Percentiles rank a stretch among this genome's conserved stretches.
Conservation (phyloP, 53 echinoderm and acorn worm genomes). For the Patiria pectinifera region DNA sequence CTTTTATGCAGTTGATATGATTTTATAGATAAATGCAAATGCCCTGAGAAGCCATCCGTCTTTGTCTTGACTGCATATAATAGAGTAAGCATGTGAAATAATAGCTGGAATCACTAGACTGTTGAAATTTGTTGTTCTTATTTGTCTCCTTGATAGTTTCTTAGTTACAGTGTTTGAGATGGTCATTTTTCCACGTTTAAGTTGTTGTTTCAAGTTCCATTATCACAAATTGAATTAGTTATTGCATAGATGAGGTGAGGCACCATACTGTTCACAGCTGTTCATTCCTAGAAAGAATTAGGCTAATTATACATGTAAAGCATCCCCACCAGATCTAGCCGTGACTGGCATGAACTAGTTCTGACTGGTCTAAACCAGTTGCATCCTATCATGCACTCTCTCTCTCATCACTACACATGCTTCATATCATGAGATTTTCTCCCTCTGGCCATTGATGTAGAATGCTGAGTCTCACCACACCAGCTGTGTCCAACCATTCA, state of each 20-base stretch:
- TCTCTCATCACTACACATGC: constrained; percentile 3
- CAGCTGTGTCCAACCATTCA: background rate
- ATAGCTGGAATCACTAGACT: no score
- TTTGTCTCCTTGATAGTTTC: no score
- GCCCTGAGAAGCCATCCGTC: no score
- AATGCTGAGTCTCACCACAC: background rate
- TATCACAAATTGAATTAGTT: background rate
- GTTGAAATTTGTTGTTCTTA: no score
- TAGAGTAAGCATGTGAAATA: no score
- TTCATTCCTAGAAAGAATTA: background rate
- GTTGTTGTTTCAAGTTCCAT: background rate
- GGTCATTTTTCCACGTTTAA: background rate
- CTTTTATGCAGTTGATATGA: no score
- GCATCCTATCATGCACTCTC: background rate
- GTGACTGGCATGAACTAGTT: background rate
- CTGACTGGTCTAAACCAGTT: background rate
- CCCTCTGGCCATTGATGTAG: background rate
- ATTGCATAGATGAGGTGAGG: background rate
- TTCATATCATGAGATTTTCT: background rate
- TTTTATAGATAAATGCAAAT: no score
- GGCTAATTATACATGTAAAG: background rate
- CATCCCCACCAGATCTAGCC: background rate
- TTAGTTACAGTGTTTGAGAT: no score
- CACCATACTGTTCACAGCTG: background rate
- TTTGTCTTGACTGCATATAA: no score